A percentile compares a stretch with the other conserved stretches of the same genome.
phyloP scores from a whole-genome alignment of 1,140 invertebrate species.

The Tetramorium alpestre region DNA sequence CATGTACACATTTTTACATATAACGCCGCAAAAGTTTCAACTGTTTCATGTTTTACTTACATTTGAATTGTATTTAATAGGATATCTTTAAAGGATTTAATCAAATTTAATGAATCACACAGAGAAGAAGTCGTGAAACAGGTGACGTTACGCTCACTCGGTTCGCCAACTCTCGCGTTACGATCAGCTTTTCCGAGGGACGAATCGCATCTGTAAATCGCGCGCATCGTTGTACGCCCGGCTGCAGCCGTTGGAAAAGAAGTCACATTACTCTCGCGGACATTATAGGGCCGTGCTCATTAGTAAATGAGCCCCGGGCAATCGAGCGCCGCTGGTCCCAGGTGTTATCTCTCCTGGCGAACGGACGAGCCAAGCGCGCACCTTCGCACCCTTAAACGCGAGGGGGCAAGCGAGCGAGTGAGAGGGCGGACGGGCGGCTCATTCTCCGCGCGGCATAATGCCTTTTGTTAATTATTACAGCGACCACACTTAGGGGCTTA shows the following conservation, averaged over 20 bases:
- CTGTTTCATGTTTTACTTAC: background rate
- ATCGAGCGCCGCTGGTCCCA: conserved; percentile 78
- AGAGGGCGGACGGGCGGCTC: conserved; percentile 29
- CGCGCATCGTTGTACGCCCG: conserved; percentile 18
- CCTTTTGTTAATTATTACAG: conserved; percentile 81
- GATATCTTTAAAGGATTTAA: background rate
- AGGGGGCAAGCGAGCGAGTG: background rate
- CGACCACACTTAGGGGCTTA: conserved; percentile 79
- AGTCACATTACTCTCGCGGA: conserved; percentile 69
- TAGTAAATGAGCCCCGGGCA: conserved; percentile 82
- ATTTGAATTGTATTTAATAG: background rate
- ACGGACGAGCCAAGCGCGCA: conserved; percentile 60
- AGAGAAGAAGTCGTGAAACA: background rate
- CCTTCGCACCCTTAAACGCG: conserved; percentile 62
- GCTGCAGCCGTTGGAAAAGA: conserved; percentile 57
- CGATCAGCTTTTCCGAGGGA: background rate
- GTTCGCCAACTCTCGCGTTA: background rate
- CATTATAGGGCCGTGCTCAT: conserved; percentile 79
- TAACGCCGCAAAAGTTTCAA: background rate
- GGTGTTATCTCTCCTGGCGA: conserved; percentile 78
- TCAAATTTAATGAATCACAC: background rate
- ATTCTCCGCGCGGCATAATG: conserved; percentile 74
- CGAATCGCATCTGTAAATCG: conserved; percentile 48
- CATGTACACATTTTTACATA: background rate
- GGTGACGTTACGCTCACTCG: background rate